A percentile compares a stretch with the other conserved stretches of the same genome.
Evolutionary conservation across 2,797 vertebrate genomes (phyloP).

Genomic region (Coluber constrictor): DNA sequence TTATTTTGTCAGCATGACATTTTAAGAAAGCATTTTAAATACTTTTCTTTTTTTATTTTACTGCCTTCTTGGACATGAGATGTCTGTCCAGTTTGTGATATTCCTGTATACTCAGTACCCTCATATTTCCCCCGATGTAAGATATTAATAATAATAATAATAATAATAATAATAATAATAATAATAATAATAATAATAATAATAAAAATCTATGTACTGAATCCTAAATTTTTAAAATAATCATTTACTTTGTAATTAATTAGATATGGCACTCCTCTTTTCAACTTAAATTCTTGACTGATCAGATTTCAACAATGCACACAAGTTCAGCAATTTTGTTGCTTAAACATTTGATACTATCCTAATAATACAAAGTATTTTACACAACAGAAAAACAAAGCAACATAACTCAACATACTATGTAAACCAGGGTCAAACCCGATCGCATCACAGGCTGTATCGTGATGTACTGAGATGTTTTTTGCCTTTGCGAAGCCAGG

Average conservation of each 20-base stretch:
- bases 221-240: not conserved
- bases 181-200: no score
- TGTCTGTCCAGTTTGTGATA: not conserved
- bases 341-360: not conserved
- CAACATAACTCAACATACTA: not conserved
- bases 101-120: not conserved
- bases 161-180: no score
- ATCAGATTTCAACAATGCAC: not conserved
- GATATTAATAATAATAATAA: no score
- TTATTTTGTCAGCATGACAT: not conserved
- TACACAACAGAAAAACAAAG: not conserved
- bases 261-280: not conserved
- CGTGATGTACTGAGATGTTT: no score
- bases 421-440: no score
- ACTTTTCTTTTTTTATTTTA: not conserved
- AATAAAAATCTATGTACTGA: not conserved
- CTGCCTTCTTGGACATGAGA: not conserved
- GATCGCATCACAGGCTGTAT: no score
- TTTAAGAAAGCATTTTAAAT: not conserved
- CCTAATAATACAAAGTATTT: not conserved
- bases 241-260: not conserved
- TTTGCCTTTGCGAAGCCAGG: no score
- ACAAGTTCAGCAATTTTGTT: not conserved
- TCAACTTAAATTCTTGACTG: not conserved
- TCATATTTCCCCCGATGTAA: not conserved